phyloP scores from a whole-genome alignment of 2,113 vertebrate genomes.

The Oxygymnocypris stewartii region DNA sequence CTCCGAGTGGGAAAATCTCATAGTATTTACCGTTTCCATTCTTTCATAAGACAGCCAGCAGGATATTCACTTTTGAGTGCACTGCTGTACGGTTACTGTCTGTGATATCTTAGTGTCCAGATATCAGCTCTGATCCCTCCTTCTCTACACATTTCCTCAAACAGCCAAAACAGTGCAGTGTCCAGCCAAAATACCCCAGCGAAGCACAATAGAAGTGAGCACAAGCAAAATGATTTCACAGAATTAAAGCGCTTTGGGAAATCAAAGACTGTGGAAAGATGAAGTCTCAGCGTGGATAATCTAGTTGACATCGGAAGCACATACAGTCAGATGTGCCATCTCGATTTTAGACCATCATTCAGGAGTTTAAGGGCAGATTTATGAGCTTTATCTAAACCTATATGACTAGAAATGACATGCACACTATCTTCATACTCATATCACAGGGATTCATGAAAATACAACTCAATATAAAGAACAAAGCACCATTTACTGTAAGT shows the following conservation, averaged over 20 bases:
- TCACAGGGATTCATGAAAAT: background rate
- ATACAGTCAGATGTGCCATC: background rate
- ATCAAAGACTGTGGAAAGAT: constrained; percentile 14
- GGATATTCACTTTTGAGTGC: background rate
- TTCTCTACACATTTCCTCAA: background rate
- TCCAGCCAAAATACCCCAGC: background rate
- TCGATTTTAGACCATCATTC: background rate
- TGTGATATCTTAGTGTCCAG: background rate
- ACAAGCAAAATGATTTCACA: background rate
- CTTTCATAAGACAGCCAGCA: background rate
- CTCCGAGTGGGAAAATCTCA: background rate
- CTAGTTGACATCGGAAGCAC: constrained; percentile 1
- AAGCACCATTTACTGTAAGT: background rate
- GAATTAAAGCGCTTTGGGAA: constrained; percentile 19
- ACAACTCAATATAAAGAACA: background rate
- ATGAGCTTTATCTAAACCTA: constrained; percentile 5
- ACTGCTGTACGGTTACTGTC: background rate
- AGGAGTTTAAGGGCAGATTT: background rate
- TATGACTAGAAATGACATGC: background rate
- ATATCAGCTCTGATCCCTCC: background rate
- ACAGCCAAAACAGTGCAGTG: background rate
- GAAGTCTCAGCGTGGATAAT: background rate
- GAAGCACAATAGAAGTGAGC: background rate
- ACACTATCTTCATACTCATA: background rate
- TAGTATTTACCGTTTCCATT: background rate